Percentiles rank a stretch among this genome's conserved stretches.
phyloP scores from a whole-genome alignment of 2,888 invertebrate species.

The Drosophila paramelanica region DNA sequence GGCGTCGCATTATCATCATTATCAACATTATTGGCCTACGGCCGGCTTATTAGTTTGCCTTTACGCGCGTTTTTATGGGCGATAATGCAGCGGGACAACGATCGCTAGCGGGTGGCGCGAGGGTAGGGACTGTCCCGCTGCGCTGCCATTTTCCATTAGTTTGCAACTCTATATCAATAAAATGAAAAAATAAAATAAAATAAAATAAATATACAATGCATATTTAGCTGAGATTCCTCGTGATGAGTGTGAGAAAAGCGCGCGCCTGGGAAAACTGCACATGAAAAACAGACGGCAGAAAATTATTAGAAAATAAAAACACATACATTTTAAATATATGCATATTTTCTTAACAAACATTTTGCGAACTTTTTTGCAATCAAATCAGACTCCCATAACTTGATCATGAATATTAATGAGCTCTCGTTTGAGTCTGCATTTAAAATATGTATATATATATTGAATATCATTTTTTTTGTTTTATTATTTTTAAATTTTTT shows the following conservation, averaged over 20 bases:
- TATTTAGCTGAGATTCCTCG: slow-evolving; percentile 18
- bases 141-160: slow-evolving; percentile 44
- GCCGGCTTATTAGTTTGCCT: slow-evolving; percentile 74
- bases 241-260: slow-evolving; percentile 48
- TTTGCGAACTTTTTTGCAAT: too few relatives aligned
- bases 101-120: not conserved
- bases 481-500: too few relatives aligned
- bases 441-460: too few relatives aligned
- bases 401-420: too few relatives aligned
- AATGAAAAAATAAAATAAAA: slow-evolving; percentile 15
- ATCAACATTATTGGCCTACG: slow-evolving; percentile 59
- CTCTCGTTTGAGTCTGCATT: too few relatives aligned
- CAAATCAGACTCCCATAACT: too few relatives aligned
- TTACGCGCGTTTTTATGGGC: slow-evolving; percentile 67
- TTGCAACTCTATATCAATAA: slow-evolving; percentile 38
- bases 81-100: slow-evolving; percentile 34
- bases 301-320: not conserved
- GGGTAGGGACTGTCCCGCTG: slow-evolving; percentile 1
- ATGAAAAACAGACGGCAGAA: slow-evolving; percentile 1
- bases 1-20: slow-evolving; percentile 58
- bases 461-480: too few relatives aligned
- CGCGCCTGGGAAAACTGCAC: slow-evolving; percentile 35
- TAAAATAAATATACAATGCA: not conserved
- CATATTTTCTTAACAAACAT: too few relatives aligned
- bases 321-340: too few relatives aligned